A percentile compares a stretch with the other conserved stretches of the same genome.
Conservation (phyloP, 2,113 vertebrate genomes). For the Parus major region DNA sequence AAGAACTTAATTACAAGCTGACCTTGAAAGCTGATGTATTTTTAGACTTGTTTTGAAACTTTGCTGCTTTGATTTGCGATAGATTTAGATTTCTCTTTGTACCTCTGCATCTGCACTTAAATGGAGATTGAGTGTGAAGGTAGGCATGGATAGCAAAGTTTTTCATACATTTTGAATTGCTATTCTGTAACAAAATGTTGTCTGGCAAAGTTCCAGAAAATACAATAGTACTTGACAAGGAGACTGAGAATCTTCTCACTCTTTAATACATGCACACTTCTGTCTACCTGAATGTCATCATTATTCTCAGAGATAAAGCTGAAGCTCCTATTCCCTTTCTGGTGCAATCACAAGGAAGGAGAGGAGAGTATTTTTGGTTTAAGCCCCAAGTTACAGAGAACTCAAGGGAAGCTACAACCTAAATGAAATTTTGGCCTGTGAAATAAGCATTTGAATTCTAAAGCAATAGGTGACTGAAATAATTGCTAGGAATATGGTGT, state of each 20-base stretch:
- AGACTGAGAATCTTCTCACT: not conserved
- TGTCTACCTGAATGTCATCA: not conserved
- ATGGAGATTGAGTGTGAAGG: not conserved
- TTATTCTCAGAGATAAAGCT: not conserved
- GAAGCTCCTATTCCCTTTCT: not conserved
- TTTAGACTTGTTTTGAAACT: not conserved
- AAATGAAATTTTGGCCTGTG: not conserved
- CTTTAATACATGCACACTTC: not conserved
- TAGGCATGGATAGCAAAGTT: not conserved
- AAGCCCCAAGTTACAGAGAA: not conserved
- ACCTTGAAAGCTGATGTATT: not conserved
- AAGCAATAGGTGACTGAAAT: not conserved
- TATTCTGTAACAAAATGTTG: not conserved
- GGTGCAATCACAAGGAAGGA: not conserved
- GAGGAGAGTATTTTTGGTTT: not conserved
- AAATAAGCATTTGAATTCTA: not conserved
- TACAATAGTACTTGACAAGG: not conserved
- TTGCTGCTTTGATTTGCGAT: not conserved
- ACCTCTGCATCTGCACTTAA: not conserved
- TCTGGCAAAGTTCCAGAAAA: not conserved
- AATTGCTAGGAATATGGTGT: not conserved
- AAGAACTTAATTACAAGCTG: not conserved
- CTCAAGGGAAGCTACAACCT: not conserved
- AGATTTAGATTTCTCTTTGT: not conserved
- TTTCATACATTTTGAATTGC: not conserved